phyloP scores from a whole-genome alignment of 2,888 invertebrate genomes.

The Pollenia labialis region DNA sequence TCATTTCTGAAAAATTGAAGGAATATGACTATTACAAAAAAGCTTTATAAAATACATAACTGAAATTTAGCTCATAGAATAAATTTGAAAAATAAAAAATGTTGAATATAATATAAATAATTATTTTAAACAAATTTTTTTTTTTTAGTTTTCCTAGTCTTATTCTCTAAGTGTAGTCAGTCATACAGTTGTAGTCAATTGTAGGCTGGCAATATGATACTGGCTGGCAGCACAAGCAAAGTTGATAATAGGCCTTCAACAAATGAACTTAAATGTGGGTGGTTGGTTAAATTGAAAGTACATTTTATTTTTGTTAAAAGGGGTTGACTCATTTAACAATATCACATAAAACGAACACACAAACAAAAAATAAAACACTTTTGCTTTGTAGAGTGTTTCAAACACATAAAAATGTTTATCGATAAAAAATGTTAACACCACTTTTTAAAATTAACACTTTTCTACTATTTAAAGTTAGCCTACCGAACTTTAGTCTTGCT shows the following conservation, averaged over 20 bases:
- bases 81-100: too few relatives aligned
- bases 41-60: too few relatives aligned
- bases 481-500: constrained; percentile 32
- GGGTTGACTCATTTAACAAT: constrained; percentile 1
- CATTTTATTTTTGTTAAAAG: background rate
- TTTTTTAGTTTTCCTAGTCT: background rate
- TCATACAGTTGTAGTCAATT: constrained; percentile 13
- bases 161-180: constrained; percentile 48
- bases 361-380: background rate
- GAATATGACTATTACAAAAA: too few relatives aligned
- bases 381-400: background rate
- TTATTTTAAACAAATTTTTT: background rate
- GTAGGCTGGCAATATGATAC: constrained; percentile 60
- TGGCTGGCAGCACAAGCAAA: background rate
- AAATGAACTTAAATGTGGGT: constrained; percentile 51
- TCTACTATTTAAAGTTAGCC: background rate
- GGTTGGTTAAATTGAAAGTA: constrained; percentile 33
- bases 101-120: too few relatives aligned
- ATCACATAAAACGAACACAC: background rate
- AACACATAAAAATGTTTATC: background rate
- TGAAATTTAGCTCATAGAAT: too few relatives aligned
- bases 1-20: too few relatives aligned
- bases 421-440: background rate
- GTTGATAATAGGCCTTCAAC: constrained; percentile 40
- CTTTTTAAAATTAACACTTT: constrained; percentile 34